phyloP scores from a whole-genome alignment of 2,113 vertebrate genomes.

The Kryptolebias marmoratus region DNA sequence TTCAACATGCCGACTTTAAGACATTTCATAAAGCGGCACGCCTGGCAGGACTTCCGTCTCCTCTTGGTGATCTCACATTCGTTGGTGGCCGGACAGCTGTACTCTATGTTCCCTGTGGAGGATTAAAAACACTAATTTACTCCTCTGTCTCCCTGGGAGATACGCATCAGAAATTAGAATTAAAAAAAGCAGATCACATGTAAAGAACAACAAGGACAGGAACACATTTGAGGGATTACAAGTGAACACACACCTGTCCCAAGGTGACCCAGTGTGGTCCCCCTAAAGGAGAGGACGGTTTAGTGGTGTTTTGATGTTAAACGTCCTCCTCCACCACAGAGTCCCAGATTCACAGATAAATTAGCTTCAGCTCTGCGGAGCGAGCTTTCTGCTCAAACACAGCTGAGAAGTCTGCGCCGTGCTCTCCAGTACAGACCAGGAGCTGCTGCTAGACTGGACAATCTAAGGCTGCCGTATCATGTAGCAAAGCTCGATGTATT shows the following conservation, averaged over 20 bases:
- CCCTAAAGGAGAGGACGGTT: slow-evolving; percentile 64
- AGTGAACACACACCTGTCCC: slow-evolving; percentile 58
- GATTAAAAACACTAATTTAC: slow-evolving; percentile 1
- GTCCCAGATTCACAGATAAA: slow-evolving; percentile 72
- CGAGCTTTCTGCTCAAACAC: slow-evolving; percentile 51
- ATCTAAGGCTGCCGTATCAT: slow-evolving; percentile 58
- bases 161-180: slow-evolving; percentile 17
- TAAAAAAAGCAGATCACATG: slow-evolving; percentile 10
- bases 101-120: slow-evolving; percentile 94
- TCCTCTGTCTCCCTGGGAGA: slow-evolving; percentile 3
- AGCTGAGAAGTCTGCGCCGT: not conserved
- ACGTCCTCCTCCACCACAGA: slow-evolving; percentile 54
- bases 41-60: slow-evolving; percentile 98
- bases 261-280: slow-evolving; percentile 71
- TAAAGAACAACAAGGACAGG: too few relatives aligned
- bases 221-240: not conserved
- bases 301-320: slow-evolving; percentile 74
- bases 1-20: slow-evolving; percentile 99
- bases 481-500: slow-evolving; percentile 66
- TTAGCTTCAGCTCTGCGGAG: slow-evolving; percentile 73
- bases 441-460: slow-evolving; percentile 31
- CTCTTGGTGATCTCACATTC: slow-evolving; percentile 99
- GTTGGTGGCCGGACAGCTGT: slow-evolving; percentile 97
- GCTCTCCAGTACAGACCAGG: not conserved
- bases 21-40: slow-evolving; percentile 99